Base-by-base conservation (phyloP, 2,113 vertebrate genomes). In the Psephotus haematonotus region DNA sequence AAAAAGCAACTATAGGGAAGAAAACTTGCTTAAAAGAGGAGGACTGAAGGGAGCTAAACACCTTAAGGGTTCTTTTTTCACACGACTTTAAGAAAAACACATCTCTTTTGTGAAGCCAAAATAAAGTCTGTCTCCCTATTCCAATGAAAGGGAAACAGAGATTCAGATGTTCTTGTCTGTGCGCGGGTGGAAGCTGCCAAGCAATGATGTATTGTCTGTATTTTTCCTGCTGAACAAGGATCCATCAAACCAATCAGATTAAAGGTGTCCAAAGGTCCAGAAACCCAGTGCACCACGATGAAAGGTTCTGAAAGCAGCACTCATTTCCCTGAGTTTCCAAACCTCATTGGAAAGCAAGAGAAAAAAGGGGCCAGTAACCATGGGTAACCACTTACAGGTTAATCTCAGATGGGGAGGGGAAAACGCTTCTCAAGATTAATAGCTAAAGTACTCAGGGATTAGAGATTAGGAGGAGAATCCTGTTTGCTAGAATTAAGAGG, bases 401-500 rank as follows among this genome's bases (percentile, higher is more conserved):
- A 96, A 98, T 96, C 94, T 77, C 84, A 90, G 55, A 96, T 94
- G 76, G 86, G 79, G 92, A 97, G 86, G 49, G 72, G 41, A 82
- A 81, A 96, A 97, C 2, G 49, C 59, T 92, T 89, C 94, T 97
- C 94, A 95, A 93, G 86, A 96, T 96, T 96, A 97, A 97, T 83
- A 96, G 83, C 90, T 95, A 89, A 95, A 95, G 82, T 91, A 97
- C 63, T 94, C 20, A 4, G 63, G 93, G 91, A 96, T 97, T 97
- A 96, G 94, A 95, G 95, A 97, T 96, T 94, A 97, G 94, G 75
- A 93, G 22, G 69, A 91, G 87, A 97, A 95, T 92, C 96, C 79
- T 96, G 59, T 97, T 96, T 95, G 81, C 82, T 88, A 93, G 96
- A 89, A 96, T 97, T 96, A 96, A 92, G 60, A 96, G 94, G 87